Percentiles rank a stretch among this genome's conserved stretches.
Evolutionary conservation across 2,113 vertebrate genomes (phyloP).

Genomic region (Daphoenositta chrysoptera): DNA sequence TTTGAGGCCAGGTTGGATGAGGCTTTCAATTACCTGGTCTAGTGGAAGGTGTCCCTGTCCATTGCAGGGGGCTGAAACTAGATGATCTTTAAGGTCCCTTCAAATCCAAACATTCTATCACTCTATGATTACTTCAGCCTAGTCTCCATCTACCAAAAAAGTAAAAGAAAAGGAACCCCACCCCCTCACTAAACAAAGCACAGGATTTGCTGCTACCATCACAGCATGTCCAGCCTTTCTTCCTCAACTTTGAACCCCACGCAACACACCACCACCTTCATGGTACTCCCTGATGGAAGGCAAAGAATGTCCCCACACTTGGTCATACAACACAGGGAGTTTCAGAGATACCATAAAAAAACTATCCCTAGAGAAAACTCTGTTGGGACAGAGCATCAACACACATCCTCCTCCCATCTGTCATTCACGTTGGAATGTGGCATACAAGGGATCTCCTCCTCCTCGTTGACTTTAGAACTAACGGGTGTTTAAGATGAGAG

Average conservation of each 20-base stretch:
- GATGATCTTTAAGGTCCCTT: not conserved
- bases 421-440: not conserved
- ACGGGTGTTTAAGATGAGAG: not conserved
- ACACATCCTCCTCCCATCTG: not conserved
- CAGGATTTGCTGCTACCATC: not conserved
- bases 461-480: not conserved
- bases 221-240: not conserved
- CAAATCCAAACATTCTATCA: not conserved
- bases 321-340: not conserved
- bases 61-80: not conserved
- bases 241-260: not conserved
- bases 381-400: not conserved
- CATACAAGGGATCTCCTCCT: not conserved
- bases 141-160: not conserved
- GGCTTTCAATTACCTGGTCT: not conserved
- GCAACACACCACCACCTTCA: accelerated
- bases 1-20: not conserved
- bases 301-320: not conserved
- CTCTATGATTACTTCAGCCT: not conserved
- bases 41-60: not conserved
- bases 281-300: not conserved
- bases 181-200: not conserved
- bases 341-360: not conserved
- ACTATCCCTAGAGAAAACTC: not conserved
- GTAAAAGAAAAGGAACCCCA: not conserved